phyloP scores from a whole-genome alignment of 2,888 invertebrate genomes.

The Drosophila pullipes region DNA sequence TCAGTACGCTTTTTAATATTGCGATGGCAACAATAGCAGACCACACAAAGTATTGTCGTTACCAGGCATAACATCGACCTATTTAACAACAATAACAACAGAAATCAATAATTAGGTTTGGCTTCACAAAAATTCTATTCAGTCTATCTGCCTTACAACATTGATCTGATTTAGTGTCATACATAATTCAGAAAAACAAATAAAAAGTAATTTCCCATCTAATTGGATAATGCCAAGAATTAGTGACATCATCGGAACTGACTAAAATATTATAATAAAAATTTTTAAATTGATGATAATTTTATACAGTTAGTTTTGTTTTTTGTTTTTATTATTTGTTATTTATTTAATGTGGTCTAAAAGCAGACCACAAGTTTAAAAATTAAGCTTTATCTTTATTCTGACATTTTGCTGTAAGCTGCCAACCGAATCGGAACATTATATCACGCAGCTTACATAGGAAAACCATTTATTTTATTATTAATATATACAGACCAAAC shows the following conservation, averaged over 20 bases:
- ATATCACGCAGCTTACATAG: neutral
- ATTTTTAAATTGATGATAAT: neutral
- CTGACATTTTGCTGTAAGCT: neutral
- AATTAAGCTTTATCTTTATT: neutral
- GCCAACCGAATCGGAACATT: neutral
- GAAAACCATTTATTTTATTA: too few species aligned
- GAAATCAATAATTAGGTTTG: neutral
- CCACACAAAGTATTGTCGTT: constrained; percentile 90
- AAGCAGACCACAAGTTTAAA: neutral
- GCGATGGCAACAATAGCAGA: constrained; percentile 90
- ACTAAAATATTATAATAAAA: neutral
- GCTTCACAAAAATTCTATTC: neutral
- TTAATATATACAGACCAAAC: neutral
- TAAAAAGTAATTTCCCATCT: neutral
- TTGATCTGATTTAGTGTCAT: neutral
- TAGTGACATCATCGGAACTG: neutral
- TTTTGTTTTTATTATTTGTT: neutral
- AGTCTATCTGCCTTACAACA: neutral
- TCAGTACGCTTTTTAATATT: constrained; percentile 85
- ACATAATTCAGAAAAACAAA: neutral
- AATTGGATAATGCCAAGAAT: neutral
- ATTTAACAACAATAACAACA: constrained; percentile 72
- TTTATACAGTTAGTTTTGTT: neutral
- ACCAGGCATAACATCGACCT: constrained; percentile 93
- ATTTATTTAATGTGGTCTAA: neutral